phyloP scores from a whole-genome alignment of 2,797 vertebrate species.

The Coregonus suidteri region DNA sequence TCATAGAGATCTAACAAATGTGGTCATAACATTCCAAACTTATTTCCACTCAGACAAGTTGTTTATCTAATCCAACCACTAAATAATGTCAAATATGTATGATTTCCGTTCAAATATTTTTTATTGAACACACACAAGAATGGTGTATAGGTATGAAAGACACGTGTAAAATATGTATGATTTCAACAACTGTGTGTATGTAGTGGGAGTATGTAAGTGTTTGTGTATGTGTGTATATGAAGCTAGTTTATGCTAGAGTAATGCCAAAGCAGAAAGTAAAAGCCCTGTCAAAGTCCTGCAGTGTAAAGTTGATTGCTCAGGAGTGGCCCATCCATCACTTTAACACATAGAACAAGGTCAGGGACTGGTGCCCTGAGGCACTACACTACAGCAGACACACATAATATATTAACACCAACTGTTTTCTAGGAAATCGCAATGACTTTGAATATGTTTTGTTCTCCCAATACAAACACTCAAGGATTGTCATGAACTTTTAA shows the following conservation, averaged over 20 bases:
- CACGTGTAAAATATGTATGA: neutral
- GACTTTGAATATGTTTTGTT: conserved; percentile 50
- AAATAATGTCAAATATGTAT: neutral
- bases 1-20: neutral
- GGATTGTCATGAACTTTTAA: conserved; percentile 35
- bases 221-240: conserved; percentile 49
- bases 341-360: conserved; percentile 54
- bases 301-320: conserved; percentile 48
- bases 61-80: neutral
- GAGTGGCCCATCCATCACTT: conserved; percentile 65
- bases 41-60: too few relatives aligned
- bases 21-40: too few relatives aligned
- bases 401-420: conserved; percentile 55
- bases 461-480: conserved; percentile 20
- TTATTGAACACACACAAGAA: too few relatives aligned
- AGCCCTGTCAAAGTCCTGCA: conserved; percentile 40
- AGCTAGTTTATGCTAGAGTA: conserved; percentile 12
- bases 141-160: too few relatives aligned
- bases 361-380: conserved; percentile 52
- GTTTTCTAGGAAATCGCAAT: conserved; percentile 53
- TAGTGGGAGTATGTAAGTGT: conserved; percentile 1
- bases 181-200: neutral
- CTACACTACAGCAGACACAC: conserved; percentile 38
- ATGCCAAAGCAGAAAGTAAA: neutral
- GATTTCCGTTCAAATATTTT: neutral